Evolutionary conservation across 1,140 invertebrate genomes (phyloP).

Genomic region (Steinernema khuongi): DNA sequence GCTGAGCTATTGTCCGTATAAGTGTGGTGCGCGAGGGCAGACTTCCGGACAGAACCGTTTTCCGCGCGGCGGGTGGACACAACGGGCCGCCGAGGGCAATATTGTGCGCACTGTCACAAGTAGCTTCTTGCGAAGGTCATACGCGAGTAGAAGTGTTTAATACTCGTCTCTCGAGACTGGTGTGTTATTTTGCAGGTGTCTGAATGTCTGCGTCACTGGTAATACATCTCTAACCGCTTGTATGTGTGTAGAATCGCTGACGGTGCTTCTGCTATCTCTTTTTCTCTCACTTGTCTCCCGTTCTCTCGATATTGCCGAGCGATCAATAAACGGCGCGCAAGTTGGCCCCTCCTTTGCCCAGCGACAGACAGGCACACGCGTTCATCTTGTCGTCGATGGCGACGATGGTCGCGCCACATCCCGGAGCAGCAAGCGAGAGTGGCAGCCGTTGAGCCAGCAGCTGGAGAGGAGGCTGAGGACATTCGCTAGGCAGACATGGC

Average conservation of each 20-base stretch:
- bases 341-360: conserved; percentile 14
- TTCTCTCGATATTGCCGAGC: background rate
- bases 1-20: too few species aligned
- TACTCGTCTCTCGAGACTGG: conserved; percentile 14
- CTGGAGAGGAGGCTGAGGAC: conserved; percentile 5
- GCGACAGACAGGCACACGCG: conserved; percentile 9
- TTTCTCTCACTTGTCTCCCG: conserved; percentile 7
- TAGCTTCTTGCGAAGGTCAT: background rate
- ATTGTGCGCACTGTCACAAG: background rate
- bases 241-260: conserved; percentile 13
- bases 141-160: conserved; percentile 13
- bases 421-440: background rate
- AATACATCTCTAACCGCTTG: conserved; percentile 15
- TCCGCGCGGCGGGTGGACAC: too few species aligned
- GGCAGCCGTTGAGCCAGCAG: background rate
- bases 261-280: conserved; percentile 10
- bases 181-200: conserved; percentile 15
- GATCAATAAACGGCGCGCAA: conserved; percentile 13
- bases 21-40: too few species aligned
- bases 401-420: conserved; percentile 11
- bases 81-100: too few species aligned
- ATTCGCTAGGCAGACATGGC: background rate
- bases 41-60: too few species aligned
- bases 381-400: conserved; percentile 15
- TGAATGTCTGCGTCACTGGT: conserved; percentile 7